Evolutionary conservation across 2,113 vertebrate genomes (phyloP).

Genomic region (Sisor rabdophorus): DNA sequence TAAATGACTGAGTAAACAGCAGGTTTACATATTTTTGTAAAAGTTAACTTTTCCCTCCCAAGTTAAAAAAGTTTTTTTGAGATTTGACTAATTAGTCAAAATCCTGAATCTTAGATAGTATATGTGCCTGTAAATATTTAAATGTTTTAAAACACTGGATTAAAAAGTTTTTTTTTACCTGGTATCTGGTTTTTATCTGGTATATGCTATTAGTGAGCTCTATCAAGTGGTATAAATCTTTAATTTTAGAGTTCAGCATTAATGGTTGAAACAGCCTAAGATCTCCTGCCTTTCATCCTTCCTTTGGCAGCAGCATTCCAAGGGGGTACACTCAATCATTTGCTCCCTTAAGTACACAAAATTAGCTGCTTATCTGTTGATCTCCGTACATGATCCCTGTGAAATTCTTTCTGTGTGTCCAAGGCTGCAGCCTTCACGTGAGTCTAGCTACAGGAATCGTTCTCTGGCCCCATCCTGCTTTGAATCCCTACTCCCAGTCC

Average conservation of each 20-base stretch:
- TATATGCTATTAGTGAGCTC: conserved; percentile 64
- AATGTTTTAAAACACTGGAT: conserved; percentile 75
- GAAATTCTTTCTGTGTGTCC: conserved; percentile 81
- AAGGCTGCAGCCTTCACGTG: conserved; percentile 72
- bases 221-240: conserved; percentile 85
- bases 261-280: conserved; percentile 79
- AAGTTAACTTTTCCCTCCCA: too few species aligned
- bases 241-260: conserved; percentile 84
- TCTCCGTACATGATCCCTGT: conserved; percentile 94
- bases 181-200: conserved; percentile 57
- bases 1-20: too few species aligned
- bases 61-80: too few species aligned
- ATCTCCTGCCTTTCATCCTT: conserved; percentile 75
- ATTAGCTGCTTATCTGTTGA: conserved; percentile 97
- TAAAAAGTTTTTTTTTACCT: conserved; percentile 55
- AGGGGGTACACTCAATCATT: conserved; percentile 72
- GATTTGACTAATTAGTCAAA: conserved; percentile 78
- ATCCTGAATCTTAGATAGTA: conserved; percentile 78
- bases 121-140: conserved; percentile 64
- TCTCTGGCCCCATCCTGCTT: conserved; percentile 20
- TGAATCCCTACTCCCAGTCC: neutral
- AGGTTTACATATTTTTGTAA: too few species aligned
- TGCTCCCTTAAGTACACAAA: conserved; percentile 94
- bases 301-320: conserved; percentile 70
- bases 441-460: conserved; percentile 51